Percentiles rank a stretch among this genome's conserved stretches.
These are phyloP conservation scores for Heterochromis multidens DNA, from an alignment of 2,113 vertebrate species.

Conservation along the genomic window DNA sequence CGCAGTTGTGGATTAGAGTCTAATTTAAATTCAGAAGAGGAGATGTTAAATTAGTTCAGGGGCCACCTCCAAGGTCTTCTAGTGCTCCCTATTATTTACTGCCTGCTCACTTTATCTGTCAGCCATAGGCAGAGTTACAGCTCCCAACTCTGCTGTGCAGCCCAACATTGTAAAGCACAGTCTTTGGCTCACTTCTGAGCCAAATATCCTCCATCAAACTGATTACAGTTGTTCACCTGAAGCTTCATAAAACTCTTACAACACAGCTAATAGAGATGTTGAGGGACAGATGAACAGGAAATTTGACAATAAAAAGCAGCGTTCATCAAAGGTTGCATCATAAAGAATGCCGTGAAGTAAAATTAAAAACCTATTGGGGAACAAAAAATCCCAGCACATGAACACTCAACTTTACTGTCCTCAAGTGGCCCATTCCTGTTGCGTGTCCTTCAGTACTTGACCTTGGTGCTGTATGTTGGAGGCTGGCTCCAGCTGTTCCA, in stretches of 20 bases:
- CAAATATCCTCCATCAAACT: slow-evolving; percentile 59
- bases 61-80: slow-evolving; percentile 66
- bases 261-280: slow-evolving; percentile 46
- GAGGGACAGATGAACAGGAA: slow-evolving; percentile 23
- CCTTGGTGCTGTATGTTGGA: slow-evolving; percentile 47
- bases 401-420: slow-evolving; percentile 30
- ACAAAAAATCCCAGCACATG: neutral
- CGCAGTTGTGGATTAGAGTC: slow-evolving; percentile 50
- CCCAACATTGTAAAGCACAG: slow-evolving; percentile 36
- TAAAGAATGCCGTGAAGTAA: slow-evolving; percentile 22
- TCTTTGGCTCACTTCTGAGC: slow-evolving; percentile 44
- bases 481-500: slow-evolving; percentile 59
- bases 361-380: slow-evolving; percentile 27
- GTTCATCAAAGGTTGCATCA: slow-evolving; percentile 37
- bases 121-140: slow-evolving; percentile 60
- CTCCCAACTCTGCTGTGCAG: slow-evolving; percentile 29
- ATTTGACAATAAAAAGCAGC: slow-evolving; percentile 40
- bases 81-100: slow-evolving; percentile 65
- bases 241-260: slow-evolving; percentile 55
- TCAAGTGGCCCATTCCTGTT: slow-evolving; percentile 48
- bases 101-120: slow-evolving; percentile 65
- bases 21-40: slow-evolving; percentile 63
- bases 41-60: slow-evolving; percentile 61
- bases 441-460: slow-evolving; percentile 49
- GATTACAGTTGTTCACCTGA: slow-evolving; percentile 50